These are phyloP conservation scores for Mizuhopecten yessoensis DNA, from an alignment of 1,140 invertebrate genomes.

Conservation along the genomic window DNA sequence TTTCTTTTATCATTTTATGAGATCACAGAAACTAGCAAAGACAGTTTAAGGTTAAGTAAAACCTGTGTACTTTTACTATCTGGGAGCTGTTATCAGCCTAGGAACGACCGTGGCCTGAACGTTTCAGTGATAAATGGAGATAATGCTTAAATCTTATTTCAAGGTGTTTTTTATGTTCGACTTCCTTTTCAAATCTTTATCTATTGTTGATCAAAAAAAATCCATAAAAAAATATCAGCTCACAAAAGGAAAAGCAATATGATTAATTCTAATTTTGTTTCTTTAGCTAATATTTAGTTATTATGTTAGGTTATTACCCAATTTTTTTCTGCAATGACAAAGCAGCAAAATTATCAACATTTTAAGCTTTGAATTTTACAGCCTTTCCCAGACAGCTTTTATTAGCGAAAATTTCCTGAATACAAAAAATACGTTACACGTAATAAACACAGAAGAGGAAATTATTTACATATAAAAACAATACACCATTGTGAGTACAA, in stretches of 20 bases:
- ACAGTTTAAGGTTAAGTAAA: not conserved
- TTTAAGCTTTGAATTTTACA: not conserved
- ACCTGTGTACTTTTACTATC: not conserved
- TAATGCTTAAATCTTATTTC: no score
- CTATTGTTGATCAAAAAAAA: no score
- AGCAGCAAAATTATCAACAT: not conserved
- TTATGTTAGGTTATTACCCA: not conserved
- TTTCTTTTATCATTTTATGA: not conserved
- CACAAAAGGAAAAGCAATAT: no score
- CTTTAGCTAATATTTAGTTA: not conserved
- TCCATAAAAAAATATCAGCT: no score
- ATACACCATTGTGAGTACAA: not conserved
- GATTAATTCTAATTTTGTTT: not conserved
- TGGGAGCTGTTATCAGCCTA: not conserved
- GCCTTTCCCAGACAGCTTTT: not conserved
- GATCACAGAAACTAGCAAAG: no score
- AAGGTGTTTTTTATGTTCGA: no score
- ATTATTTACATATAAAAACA: not conserved
- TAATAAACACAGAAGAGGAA: not conserved
- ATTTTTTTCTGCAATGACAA: not conserved
- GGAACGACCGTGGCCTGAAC: no score
- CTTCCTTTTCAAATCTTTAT: no score
- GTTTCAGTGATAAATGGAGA: no score
- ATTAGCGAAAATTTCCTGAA: not conserved
- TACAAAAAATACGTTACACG: not conserved